Base-by-base conservation (phyloP, 2,888 invertebrate genomes). In the Abscondita cerata region DNA sequence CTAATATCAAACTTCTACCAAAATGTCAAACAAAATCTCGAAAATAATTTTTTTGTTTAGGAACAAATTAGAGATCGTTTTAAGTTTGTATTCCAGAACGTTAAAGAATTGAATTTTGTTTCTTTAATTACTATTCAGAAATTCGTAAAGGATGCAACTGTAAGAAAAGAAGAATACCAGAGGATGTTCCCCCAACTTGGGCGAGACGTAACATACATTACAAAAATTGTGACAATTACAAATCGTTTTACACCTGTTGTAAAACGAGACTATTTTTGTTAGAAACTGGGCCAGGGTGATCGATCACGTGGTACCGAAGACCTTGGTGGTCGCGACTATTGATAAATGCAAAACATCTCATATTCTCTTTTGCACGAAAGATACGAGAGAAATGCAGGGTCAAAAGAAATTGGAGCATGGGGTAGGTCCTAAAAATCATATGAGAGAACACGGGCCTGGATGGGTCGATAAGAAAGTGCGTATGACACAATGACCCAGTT, bases 241-340 rank as follows among this genome's bases (percentile, higher is more conserved):
- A 59, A 48, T 51, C 61, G 55, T 52, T 56, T 65, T 55, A 59
- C 62, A 62, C 68, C 62, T 62, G 65, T 72, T 71, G 75, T 73
- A 72, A 70, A 34, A 33, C 50, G 59, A 54, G 53, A 61, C 63
- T 67, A 66, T 71, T 70, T 71, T 70, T 65, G 64, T 51, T 46
- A 56, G 67, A 67, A 76, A 73, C 70, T 76, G 83, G 83, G 82
- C 79, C 81, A 79, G 73, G 81, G 75, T 73, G 68, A 75, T 63
- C 69, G 67, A 70, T 72, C 75, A 72, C 74, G 76, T 77, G 72
- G 65, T 70, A 73, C 73, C 6, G 15, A 73, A 75, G 71, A 75
- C 73, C 72, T 73, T 74, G 72, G 66, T 62, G 70, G 68, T 70
- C 67, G 63, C 64, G 47, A 51, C 44, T 18, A 59, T 54, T 65